phyloP scores from a whole-genome alignment of 2,113 vertebrate genomes.

The Rhipidura dahli region DNA sequence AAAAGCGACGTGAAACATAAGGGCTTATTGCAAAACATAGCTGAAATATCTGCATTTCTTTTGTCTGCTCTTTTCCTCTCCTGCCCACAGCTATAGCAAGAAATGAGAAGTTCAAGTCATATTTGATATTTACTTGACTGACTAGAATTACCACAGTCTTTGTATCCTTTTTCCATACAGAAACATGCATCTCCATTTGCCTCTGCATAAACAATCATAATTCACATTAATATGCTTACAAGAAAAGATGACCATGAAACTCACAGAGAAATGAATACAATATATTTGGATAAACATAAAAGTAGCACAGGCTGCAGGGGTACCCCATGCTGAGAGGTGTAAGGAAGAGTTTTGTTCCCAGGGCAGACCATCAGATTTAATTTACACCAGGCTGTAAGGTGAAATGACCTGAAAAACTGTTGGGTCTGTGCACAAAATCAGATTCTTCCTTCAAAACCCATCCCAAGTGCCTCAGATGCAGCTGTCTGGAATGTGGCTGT shows the following conservation, averaged over 20 bases:
- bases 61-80: not conserved
- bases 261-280: not conserved
- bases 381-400: not conserved
- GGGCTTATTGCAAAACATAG: constrained; percentile 4
- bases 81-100: not conserved
- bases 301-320: not conserved
- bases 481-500: fast-evolving
- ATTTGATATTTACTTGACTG: not conserved
- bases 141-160: not conserved
- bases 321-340: not conserved
- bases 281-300: not conserved
- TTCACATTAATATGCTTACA: not conserved
- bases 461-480: not conserved
- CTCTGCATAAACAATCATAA: not conserved
- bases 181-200: not conserved
- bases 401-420: not conserved
- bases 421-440: not conserved
- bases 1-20: not conserved
- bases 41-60: not conserved
- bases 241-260: not conserved
- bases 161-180: not conserved
- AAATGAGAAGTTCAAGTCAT: not conserved
- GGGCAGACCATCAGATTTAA: not conserved
- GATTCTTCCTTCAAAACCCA: not conserved
- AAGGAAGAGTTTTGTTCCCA: not conserved